Conservation (phyloP, 1,140 invertebrate species). For the Sminthurinus signatus region DNA sequence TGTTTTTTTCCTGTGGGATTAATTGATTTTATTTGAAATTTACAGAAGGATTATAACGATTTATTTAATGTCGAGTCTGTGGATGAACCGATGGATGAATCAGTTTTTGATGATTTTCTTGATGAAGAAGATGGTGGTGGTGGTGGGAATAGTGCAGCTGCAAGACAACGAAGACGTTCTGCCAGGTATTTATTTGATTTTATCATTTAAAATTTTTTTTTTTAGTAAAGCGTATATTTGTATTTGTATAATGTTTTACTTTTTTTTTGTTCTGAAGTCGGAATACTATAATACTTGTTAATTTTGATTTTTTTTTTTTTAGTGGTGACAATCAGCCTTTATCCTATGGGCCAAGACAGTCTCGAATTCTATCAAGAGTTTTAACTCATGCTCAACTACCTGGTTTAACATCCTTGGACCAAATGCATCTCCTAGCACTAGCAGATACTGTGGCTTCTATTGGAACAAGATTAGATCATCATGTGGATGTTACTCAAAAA, state of each 20-base stretch:
- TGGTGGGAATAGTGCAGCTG: neutral
- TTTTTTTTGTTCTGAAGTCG: too few species aligned
- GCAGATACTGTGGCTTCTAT: slow-evolving; percentile 92
- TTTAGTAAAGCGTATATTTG: too few species aligned
- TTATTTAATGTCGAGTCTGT: slow-evolving; percentile 65
- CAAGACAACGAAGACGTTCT: slow-evolving; percentile 36
- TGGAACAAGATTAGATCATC: slow-evolving; percentile 35
- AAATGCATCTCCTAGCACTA: slow-evolving; percentile 96
- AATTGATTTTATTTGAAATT: slow-evolving; percentile 36
- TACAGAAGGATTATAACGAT: slow-evolving; percentile 69
- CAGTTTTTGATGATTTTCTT: slow-evolving; percentile 38
- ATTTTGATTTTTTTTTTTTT: too few species aligned
- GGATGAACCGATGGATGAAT: slow-evolving; percentile 74
- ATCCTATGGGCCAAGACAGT: slow-evolving; percentile 45
- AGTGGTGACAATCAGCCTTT: slow-evolving; percentile 37
- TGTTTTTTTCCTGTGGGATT: slow-evolving; percentile 16
- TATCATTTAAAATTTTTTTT: too few species aligned
- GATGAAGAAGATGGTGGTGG: slow-evolving; percentile 36
- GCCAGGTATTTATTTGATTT: too few species aligned
- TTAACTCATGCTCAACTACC: slow-evolving; percentile 94
- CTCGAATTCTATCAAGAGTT: slow-evolving; percentile 71
- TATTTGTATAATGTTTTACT: too few species aligned
- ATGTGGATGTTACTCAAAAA: slow-evolving; percentile 22
- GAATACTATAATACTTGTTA: too few species aligned
- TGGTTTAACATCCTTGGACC: slow-evolving; percentile 92